Base-by-base conservation (phyloP, 1,140 invertebrate genomes). In the Octopus bimaculoides region DNA sequence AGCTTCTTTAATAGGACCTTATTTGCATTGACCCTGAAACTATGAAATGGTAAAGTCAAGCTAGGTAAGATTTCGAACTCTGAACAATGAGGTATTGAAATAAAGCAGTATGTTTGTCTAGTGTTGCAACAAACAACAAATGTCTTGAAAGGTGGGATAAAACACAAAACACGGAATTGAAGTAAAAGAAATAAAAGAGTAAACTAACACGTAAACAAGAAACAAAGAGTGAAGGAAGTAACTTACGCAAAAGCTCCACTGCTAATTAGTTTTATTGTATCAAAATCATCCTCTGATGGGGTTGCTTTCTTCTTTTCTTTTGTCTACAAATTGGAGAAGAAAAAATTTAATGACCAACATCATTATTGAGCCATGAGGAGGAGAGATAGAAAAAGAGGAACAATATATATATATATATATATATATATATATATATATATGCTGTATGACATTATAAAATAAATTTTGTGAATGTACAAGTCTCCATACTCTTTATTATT, bases 181-280 rank as follows among this genome's bases (percentile, higher is more conserved):
- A 14, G 26, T 71, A 71, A 71, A 0, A 12, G 56, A 61, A 14
- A 41, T 41, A 41, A 41, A 41, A 41, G 26, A 41, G 26, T 41
- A 41, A 41, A 41, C 26, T 2, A 41, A 41, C 26, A 41, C 26
- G 26, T 41, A 41, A 41, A 0, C 26, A 41, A 41, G 26, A 41
- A 41, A 41, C 26, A 41, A 41, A 71, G 14, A 71, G 14, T n/a
- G 66, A 71, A 71, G 8, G 8, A 0, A 0, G 4, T 71, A 41
- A 87, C 89, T 88, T 84, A 91, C 91, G 91, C 92, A 88, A 93
- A 93, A 80, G 92, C 93, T 55, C 92, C 98, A 92, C 99, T 99
- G 83, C 97, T 98, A 84, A 99, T 98, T 74, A 99, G 92, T 91
- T 99, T 99, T 80, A 98, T 94, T 83, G 96, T 94, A 88, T 99